These are phyloP conservation scores for Myotis yumanensis DNA, from an alignment of 2,113 vertebrate genomes.

Conservation along the genomic window DNA sequence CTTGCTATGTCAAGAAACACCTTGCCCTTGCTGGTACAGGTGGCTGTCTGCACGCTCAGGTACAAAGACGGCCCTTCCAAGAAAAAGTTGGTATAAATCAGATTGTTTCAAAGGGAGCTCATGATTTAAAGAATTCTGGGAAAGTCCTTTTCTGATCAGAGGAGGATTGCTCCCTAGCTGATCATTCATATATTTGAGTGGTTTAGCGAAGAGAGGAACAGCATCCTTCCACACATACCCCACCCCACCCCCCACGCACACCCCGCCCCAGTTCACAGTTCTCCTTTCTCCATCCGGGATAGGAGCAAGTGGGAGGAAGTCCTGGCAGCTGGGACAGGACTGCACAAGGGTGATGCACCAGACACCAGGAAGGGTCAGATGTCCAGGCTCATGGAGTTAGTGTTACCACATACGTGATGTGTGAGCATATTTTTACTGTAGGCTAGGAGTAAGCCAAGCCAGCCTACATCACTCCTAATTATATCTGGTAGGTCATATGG, in stretches of 20 bases:
- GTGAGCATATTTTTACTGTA: conserved; percentile 46
- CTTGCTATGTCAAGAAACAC: neutral
- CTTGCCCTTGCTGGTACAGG: neutral
- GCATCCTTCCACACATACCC: too few relatives aligned
- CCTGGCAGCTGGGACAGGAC: neutral
- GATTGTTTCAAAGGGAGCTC: neutral
- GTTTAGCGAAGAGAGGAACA: neutral
- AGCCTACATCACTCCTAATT: conserved; percentile 42
- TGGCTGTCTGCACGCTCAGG: accelerated
- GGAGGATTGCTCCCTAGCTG: neutral
- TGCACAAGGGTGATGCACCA: neutral
- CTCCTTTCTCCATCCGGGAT: neutral
- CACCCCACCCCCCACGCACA: too few relatives aligned
- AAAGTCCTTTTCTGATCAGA: neutral
- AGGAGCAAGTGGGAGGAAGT: neutral
- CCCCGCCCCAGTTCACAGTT: neutral
- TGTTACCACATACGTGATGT: neutral
- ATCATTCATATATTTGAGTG: neutral
- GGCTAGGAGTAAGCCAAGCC: conserved; percentile 32
- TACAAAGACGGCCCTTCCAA: neutral
- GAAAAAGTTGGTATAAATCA: neutral
- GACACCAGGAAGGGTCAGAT: neutral
- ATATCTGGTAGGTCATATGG: neutral
- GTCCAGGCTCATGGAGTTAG: neutral
- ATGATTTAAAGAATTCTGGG: neutral